Conservation (phyloP, 2,888 invertebrate genomes). For the Drosophila prolongata region DNA sequence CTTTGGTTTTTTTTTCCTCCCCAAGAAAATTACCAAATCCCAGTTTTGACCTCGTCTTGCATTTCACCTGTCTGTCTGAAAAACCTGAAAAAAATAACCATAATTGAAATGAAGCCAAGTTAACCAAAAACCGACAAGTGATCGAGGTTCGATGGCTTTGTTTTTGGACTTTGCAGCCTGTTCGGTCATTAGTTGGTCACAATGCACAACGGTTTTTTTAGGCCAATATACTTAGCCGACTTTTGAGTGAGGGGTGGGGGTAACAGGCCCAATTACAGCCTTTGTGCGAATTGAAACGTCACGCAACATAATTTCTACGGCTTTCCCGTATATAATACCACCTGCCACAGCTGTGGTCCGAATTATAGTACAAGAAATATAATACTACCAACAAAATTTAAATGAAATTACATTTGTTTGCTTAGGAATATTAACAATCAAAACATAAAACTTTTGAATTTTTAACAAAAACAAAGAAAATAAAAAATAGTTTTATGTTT, state of each 20-base stretch:
- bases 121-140: constrained; percentile 14
- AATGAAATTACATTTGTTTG: too few relatives aligned
- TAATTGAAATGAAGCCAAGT: constrained; percentile 9
- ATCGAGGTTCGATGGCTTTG: constrained; percentile 12
- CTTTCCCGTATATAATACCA: constrained; percentile 58
- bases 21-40: constrained; percentile 26
- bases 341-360: not conserved
- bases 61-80: constrained; percentile 41
- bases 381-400: too few relatives aligned
- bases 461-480: not conserved
- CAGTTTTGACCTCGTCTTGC: constrained; percentile 57
- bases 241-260: constrained; percentile 22
- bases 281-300: constrained; percentile 80
- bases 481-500: too few relatives aligned
- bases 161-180: constrained; percentile 23
- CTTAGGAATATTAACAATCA: too few relatives aligned
- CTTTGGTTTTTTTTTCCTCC: constrained; percentile 1
- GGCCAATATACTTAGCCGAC: constrained; percentile 74
- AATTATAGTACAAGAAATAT: not conserved
- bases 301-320: constrained; percentile 81
- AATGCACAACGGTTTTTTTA: constrained; percentile 55
- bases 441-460: not conserved
- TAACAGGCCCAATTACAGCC: constrained; percentile 68
- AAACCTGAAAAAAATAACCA: not conserved
- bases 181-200: constrained; percentile 61